These are phyloP conservation scores for Timema cristinae DNA, from an alignment of 2,888 invertebrate genomes.

Conservation along the genomic window DNA sequence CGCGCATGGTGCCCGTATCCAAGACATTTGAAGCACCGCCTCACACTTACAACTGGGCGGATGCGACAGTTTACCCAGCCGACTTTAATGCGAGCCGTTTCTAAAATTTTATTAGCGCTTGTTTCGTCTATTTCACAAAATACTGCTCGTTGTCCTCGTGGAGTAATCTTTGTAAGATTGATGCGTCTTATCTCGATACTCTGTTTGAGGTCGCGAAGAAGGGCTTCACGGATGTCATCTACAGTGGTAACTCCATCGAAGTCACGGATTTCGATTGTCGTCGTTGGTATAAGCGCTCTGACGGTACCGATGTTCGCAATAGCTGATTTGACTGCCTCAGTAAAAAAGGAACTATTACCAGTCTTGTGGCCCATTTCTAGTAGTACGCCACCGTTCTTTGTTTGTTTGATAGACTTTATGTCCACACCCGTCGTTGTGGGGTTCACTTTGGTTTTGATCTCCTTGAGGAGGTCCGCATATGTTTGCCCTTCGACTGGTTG, in stretches of 20 bases:
- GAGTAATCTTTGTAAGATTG: not conserved
- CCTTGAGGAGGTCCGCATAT: too few relatives aligned
- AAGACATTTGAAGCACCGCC: too few relatives aligned
- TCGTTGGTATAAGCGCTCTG: too few relatives aligned
- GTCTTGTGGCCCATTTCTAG: not conserved
- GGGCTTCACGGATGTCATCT: too few relatives aligned
- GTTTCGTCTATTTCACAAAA: not conserved
- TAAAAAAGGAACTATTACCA: not conserved
- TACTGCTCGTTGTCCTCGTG: not conserved
- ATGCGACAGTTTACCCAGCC: too few relatives aligned
- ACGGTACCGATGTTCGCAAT: not conserved
- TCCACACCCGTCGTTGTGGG: not conserved
- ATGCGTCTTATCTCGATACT: not conserved
- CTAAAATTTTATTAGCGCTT: not conserved
- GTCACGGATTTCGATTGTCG: too few relatives aligned
- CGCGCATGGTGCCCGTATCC: too few relatives aligned
- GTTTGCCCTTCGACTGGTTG: too few relatives aligned
- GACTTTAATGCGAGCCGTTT: too few relatives aligned
- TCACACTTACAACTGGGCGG: too few relatives aligned
- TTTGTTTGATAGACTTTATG: constrained; percentile 5
- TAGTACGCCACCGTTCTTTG: not conserved
- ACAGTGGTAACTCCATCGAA: too few relatives aligned
- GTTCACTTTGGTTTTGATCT: too few relatives aligned
- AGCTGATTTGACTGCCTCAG: not conserved
- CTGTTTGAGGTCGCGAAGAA: not conserved